Base-by-base conservation (phyloP, 1,140 invertebrate species). In the Drosophila elegans region DNA sequence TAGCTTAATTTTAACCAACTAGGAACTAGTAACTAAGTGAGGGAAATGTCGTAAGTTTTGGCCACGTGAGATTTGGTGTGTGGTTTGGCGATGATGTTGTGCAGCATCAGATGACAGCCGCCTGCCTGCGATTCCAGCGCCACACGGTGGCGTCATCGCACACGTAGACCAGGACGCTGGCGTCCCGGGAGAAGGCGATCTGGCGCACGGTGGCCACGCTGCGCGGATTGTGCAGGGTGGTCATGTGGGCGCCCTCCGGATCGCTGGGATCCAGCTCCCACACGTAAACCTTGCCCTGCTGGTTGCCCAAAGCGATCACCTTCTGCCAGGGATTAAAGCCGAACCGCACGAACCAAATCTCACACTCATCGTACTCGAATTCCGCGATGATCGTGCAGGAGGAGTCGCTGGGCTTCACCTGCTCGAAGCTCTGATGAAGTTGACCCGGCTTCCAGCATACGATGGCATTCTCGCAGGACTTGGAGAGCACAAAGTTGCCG, bases 311-410 rank as follows among this genome's bases (percentile, higher is more conserved):
- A 0, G 98, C 98, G 86, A 99, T 95, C 25, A 94, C 93, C 83
- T 93, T 97, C 90, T 98, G 97, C 93, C 95, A 96, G 77, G 96
- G 97, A 93, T 99, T 98, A 91, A 99, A 96, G 0, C 97, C 97
- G 92, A 99, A 99, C 54, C 98, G 93, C 80, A 99, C 97, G 93
- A 99, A 99, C 98, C 98, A 99, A 80, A 99, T 99, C 89, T 99
- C 98, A 93, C 98, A 99, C 78, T 99, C 98, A 83, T 97, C 97
- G 84, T 97, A 98, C 68, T 99, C 97, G 93, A 99, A 98, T 38
- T 97, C 93, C 83, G 98, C 97, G 34, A 99, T 94, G 25, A 92
- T 90, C 1, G 91, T 91, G 59, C 84, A 85, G 25, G 91, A 86
- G 3, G 91, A 89, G 53, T 91, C 91, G 42, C 84, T 92, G 4